Evolutionary conservation across 2,113 vertebrate genomes (phyloP), one percentile per base, ranked within the genome.

Genomic region (Athene noctua): DNA sequence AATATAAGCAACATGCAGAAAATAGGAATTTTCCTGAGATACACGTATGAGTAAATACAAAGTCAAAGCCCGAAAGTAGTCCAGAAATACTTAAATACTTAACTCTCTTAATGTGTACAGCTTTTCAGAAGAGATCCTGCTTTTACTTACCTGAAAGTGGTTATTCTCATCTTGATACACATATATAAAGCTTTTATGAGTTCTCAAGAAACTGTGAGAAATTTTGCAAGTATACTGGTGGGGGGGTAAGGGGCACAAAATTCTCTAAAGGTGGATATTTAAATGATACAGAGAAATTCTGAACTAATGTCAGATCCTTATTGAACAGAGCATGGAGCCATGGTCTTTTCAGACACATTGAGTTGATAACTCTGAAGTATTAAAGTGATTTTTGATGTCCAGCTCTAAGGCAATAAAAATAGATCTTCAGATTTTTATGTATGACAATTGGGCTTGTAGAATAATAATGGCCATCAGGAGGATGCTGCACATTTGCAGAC

Each of bases 301-400:
- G 57, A 71, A 74, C 71, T 67, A 58, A 27, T 58, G 51, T 51
- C 5, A 86, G 16, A 79, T 92, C 70, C 42, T 80, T 77, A 61
- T 10, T 66, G 44, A 84, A 88, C 57, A 86, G 44, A 72, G 34
- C 15, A 21, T 25, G 32, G 73, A 80, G 44, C 30, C 0, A 0
- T 89, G 30, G 22, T 29, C 63, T 61, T 74, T 96, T 89, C 86
- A 95, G 80, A 79, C 59, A 42, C 27, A 57, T 16, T 38, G 78
- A 89, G 66, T 7, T 77, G 66, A 95, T 59, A 74, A 57, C 70
- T 70, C 57, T 88, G n/a, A 84, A 85, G 89, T 57, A 38, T 71
- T 93, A 47, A 96, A 88, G 62, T 79, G 80, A 59, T 96, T 95
- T 96, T 80, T 95, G 49, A 92, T 96, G 82, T 94, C 80, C 34